A percentile compares a stretch with the other conserved stretches of the same genome.
Evolutionary conservation across 2,797 vertebrate genomes (phyloP).

Genomic region (Dallia pectoralis): DNA sequence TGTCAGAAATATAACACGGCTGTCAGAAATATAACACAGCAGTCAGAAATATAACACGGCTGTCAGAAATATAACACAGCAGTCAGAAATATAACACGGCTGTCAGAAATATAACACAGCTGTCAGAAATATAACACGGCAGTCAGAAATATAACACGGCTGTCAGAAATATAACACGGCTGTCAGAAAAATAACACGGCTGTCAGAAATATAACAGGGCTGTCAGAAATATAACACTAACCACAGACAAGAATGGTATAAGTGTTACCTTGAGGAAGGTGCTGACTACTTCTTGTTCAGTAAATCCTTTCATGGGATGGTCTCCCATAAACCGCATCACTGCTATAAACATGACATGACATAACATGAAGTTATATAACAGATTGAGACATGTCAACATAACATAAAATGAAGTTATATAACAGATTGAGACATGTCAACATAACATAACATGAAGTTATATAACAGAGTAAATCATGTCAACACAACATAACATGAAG

Average conservation of each 20-base stretch:
- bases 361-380: neutral
- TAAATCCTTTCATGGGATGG: slow-evolving; percentile 76
- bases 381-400: neutral
- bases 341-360: slow-evolving; percentile 64
- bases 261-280: slow-evolving; percentile 85
- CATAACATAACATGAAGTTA: neutral
- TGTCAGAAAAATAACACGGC: no score
- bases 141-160: neutral
- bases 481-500: neutral
- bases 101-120: slow-evolving; percentile 2
- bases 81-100: neutral
- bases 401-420: neutral
- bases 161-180: no score
- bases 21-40: neutral
- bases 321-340: slow-evolving; percentile 99
- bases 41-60: slow-evolving; percentile 17
- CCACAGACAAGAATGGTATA: neutral
- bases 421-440: neutral
- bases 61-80: neutral
- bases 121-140: neutral
- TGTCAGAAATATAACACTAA: neutral
- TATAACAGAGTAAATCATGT: neutral
- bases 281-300: slow-evolving; percentile 83
- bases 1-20: slow-evolving; percentile 21
- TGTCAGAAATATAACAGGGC: neutral